Evolutionary conservation across 2,113 vertebrate genomes (phyloP), one percentile per base, ranked within the genome.

Genomic region (Chloropsis hardwickii): DNA sequence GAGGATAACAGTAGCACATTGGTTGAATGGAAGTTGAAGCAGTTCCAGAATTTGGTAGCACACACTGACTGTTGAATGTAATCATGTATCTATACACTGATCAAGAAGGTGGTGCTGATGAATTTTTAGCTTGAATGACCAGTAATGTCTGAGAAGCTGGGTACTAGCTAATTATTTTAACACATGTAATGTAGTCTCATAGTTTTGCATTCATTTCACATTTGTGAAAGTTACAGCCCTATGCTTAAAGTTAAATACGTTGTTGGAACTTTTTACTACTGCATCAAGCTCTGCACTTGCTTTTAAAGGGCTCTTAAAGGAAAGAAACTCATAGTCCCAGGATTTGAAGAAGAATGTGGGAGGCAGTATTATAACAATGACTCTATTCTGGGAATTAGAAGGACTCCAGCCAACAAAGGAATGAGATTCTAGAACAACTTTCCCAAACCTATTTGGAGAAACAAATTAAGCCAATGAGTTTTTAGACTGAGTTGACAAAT

Each of bases 401-500:
- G 37, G 23, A 81, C 60, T 89, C n/a, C 69, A 95, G 93, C 37
- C 81, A 92, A 74, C 29, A 92, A 81, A 66, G 27, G 56, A 84
- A 94, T 66, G 44, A 94, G 64, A 81, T 84, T 78, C 51, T 94
- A 84, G n/a, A 92, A 65, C 27, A 86, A 24, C 33, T 78, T 92
- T 94, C 56, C 62, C 25, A 57, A 81, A 47, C 64, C 62, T 80
- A 56, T 40, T 73, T n/a, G 60, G 39, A 62, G 27, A 86, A 92
- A 72, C 12, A 78, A 88, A 77, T 61, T 28, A 94, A 86, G 56
- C 10, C 60, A 81, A 84, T 58, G 47, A 73, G 70, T 73, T 91
- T 66, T 93, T 54, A 86, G 45, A 35, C 15, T 13, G 48, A 81
- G 27, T 50, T 90, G 66, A 86, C 25, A 90, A 94, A 94, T 80